Conservation (phyloP, 2,113 vertebrate species). For the Phaethon lepturus region DNA sequence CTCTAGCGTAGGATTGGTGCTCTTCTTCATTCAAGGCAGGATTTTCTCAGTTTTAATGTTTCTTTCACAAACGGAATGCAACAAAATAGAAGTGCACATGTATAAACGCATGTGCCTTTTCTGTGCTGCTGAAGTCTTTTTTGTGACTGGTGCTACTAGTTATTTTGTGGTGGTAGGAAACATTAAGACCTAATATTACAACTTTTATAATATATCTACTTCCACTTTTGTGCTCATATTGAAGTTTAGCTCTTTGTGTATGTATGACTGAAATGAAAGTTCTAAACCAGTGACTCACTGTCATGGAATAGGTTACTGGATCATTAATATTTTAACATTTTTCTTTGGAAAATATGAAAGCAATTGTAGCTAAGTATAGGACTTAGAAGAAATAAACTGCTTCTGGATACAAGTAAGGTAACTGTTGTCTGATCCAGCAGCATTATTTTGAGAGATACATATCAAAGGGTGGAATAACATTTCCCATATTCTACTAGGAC, state of each 20-base stretch:
- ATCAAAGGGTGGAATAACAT: conserved; percentile 53
- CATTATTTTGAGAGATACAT: conserved; percentile 64
- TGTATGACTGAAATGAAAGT: conserved; percentile 69
- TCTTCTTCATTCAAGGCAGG: not conserved
- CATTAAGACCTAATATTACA: conserved; percentile 31
- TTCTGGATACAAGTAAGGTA: conserved; percentile 29
- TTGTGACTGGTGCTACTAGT: not conserved
- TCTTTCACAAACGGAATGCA: not conserved
- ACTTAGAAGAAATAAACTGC: conserved; percentile 49
- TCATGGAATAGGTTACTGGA: conserved; percentile 71
- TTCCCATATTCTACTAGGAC: conserved; percentile 39
- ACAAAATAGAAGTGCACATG: rapidly evolving
- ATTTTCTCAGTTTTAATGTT: not conserved
- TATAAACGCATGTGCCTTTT: rapidly evolving
- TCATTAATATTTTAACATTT: conserved; percentile 81
- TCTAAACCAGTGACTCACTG: conserved; percentile 70
- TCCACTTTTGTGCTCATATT: conserved; percentile 68
- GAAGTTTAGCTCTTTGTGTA: conserved; percentile 51
- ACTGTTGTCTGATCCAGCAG: conserved; percentile 44
- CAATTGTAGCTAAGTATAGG: conserved; percentile 48
- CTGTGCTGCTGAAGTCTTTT: not conserved
- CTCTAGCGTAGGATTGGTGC: not conserved
- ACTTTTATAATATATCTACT: conserved; percentile 36
- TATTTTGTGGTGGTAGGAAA: not conserved
- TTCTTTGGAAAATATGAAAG: conserved; percentile 73